Base-by-base conservation (phyloP, 1,140 invertebrate species). In the Hyphantria cunea region DNA sequence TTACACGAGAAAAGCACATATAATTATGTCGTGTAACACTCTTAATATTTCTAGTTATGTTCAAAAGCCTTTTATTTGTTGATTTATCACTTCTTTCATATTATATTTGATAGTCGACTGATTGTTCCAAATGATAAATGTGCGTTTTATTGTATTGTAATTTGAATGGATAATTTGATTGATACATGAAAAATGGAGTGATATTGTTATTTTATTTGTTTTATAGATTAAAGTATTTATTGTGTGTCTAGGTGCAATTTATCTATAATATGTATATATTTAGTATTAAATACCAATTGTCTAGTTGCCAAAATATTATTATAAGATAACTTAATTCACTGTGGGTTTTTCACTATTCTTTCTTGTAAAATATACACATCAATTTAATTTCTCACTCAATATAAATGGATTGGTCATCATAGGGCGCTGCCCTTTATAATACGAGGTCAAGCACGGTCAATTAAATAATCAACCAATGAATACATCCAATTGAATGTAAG, bases 391-490 rank as follows among this genome's bases (percentile, higher is more conserved):
- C 1, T 25, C 17, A 25, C 17, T 25, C 17, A 10, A 25, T 25
- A 39, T 45, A 48, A 70, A 69, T 52, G 59, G 45, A 72, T 69
- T 58, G 47, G 37, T 48, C 51, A 51, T 72, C 53, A 72, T 44
- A 77, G 73, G 69, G 63, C 76, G 68, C 74, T 74, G 80, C 73
- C 76, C 78, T 81, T 70, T 72, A 64, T 53, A 50, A 63, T 56
- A 48, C 55, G 59, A 53, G 67, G 77, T 72, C 66, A 77, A 83
- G 71, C 74, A 75, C 72, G 74, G 80, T 81, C 76, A 88, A 88
- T 88, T 83, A 75, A 76, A 80, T 86, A 77, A 84, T 85, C 74
- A 81, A 52, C 44, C 66, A 37, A 15, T 9, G 33, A 58, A 32
- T 48, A 48, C 14, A 48, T 48, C 13, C 10, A 48, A 42, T 45